phyloP scores from a whole-genome alignment of 2,797 vertebrate genomes.

The Rhyacichthys aspro region DNA sequence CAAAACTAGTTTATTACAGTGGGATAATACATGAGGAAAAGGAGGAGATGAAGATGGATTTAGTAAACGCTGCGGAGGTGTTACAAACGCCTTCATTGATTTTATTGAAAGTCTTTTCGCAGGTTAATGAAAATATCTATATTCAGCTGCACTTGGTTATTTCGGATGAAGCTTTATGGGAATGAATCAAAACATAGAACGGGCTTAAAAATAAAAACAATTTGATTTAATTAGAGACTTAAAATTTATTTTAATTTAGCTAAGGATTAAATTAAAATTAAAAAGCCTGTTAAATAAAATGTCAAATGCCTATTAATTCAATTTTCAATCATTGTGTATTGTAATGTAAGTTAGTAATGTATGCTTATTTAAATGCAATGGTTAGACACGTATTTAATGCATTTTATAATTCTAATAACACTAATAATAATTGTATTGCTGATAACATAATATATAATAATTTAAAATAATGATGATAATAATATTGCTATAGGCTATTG shows the following conservation, averaged over 20 bases:
- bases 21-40: background rate
- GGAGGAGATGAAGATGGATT: background rate
- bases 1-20: background rate
- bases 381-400: too few relatives aligned
- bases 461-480: background rate
- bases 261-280: too few relatives aligned
- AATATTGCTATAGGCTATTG: too few relatives aligned
- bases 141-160: slow-evolving; percentile 59
- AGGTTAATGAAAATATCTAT: slow-evolving; percentile 74
- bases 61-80: background rate
- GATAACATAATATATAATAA: background rate
- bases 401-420: slow-evolving; percentile 2
- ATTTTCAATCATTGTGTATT: too few relatives aligned
- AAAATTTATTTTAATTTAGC: too few relatives aligned
- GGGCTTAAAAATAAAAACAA: slow-evolving; percentile 13
- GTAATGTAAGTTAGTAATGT: too few relatives aligned
- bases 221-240: too few relatives aligned
- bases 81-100: slow-evolving; percentile 52
- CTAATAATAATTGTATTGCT: background rate
- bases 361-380: too few relatives aligned
- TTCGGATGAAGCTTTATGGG: slow-evolving; percentile 48
- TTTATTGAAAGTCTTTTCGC: slow-evolving; percentile 49
- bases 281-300: too few relatives aligned
- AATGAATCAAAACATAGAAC: slow-evolving; percentile 51
- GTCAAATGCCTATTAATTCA: too few relatives aligned